Evolutionary conservation across 37 sponge, comb jelly and placozoan genomes (phyloP), one percentile per base, ranked within the genome.

Genomic region (Amphimedon queenslandica): DNA sequence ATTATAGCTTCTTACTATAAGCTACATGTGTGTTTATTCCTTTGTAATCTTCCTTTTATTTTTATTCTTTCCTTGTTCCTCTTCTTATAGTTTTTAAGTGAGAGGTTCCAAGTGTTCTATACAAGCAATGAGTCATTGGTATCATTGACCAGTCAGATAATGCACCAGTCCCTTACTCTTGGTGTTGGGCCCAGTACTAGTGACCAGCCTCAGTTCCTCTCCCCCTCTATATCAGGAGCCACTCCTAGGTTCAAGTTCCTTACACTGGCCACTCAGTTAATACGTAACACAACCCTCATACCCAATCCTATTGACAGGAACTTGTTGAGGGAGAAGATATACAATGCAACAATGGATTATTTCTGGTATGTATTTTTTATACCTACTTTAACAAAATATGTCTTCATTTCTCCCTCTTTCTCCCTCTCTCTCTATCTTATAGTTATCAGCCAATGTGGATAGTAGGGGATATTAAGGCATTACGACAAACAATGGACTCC

Each of bases 331-430:
- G 87, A 89, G 76, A 80, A 71, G 42, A 63, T 89, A 57, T 93
- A 93, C 65, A 80, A 77, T 56, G 63, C 86, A 29, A 77, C 87
- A 1, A 63, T 93, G 4, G 94, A 93, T 75, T 89, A 77, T 71
- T 93, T 93, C 56, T 66, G 77, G 93, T 84, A 41, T 42, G 84
- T 40, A 21, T 40, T 33, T 23, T 23, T 69, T 23, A 69, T 24
- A 23, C 30, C n/a, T 34, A 10, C 21, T 2, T 20, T 23, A 10
- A 53, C 30, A 67, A 18, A 18, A 47, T 47, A 18, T 18, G 13
- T 13, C 53, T n/a, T n/a, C n/a, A n/a, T n/a, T n/a, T n/a, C n/a
- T n/a, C n/a, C n/a, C n/a, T n/a, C n/a, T n/a, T n/a, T n/a, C n/a
- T n/a, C n/a, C n/a, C n/a, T n/a, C n/a, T 11, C 21, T 25, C 61